A percentile compares a stretch with the other conserved stretches of the same genome.
Conservation (phyloP, 2,797 vertebrate genomes). For the Merluccius polli region DNA sequence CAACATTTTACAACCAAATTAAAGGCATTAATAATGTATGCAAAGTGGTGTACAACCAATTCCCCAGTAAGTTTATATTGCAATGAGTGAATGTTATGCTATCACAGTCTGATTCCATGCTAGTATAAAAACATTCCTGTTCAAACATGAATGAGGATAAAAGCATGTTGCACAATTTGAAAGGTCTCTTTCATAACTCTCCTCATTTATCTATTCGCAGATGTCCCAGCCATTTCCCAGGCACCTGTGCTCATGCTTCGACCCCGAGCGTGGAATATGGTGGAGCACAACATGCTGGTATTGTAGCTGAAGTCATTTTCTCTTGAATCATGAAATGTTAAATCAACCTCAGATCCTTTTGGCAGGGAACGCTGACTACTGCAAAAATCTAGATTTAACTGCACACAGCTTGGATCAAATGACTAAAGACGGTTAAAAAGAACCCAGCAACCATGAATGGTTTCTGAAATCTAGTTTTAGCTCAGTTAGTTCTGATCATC, state of each 20-base stretch:
- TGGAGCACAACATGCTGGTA: slow-evolving; percentile 79
- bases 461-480: not conserved
- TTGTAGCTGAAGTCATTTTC: not conserved
- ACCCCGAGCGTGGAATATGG: slow-evolving; percentile 81
- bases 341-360: too few species aligned
- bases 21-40: slow-evolving; percentile 75
- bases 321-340: not conserved
- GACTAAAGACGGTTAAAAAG: not conserved
- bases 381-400: not conserved
- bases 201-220: slow-evolving; percentile 38
- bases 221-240: slow-evolving; percentile 66
- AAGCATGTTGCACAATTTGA: not conserved
- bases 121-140: not conserved
- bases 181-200: not conserved
- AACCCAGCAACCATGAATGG: not conserved
- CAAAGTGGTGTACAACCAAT: slow-evolving; percentile 63
- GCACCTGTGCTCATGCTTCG: slow-evolving; percentile 78
- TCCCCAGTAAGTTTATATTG: slow-evolving; percentile 59
- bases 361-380: not conserved
- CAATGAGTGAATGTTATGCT: not conserved
- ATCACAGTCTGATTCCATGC: not conserved
- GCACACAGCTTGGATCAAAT: not conserved
- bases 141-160: not conserved
- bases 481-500: not conserved
- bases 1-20: slow-evolving; percentile 76